Conservation (phyloP, 1,140 invertebrate genomes). For the Diachasma alloeum region DNA sequence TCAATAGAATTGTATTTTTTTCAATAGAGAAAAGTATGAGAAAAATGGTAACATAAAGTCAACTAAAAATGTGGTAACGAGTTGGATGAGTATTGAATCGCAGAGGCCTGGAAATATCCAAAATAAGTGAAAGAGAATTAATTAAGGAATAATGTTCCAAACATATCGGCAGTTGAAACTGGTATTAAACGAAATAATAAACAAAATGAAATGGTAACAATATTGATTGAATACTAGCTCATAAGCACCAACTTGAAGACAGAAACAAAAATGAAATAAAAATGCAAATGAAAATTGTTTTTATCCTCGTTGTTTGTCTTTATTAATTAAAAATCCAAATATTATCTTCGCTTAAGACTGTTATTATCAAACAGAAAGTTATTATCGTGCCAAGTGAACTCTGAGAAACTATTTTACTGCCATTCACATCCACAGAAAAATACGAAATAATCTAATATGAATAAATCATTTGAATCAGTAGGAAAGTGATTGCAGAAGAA, state of each 20-base stretch:
- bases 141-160: neutral
- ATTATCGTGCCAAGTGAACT: neutral
- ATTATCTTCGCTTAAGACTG: neutral
- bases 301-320: neutral
- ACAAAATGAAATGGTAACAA: neutral
- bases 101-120: neutral
- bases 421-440: no score
- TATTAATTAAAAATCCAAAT: neutral
- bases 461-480: neutral
- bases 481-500: no score
- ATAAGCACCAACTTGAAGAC: neutral
- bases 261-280: neutral
- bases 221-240: slow-evolving; percentile 1
- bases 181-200: neutral
- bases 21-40: neutral
- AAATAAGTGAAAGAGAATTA: neutral
- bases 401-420: no score
- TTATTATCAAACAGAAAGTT: neutral
- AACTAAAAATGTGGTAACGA: neutral
- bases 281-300: neutral
- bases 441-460: no score
- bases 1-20: neutral
- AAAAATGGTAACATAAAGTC: neutral
- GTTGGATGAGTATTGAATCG: neutral
- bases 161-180: neutral